Base-by-base conservation (phyloP, 1,140 invertebrate genomes). In the Plectrocnemia conspersa region DNA sequence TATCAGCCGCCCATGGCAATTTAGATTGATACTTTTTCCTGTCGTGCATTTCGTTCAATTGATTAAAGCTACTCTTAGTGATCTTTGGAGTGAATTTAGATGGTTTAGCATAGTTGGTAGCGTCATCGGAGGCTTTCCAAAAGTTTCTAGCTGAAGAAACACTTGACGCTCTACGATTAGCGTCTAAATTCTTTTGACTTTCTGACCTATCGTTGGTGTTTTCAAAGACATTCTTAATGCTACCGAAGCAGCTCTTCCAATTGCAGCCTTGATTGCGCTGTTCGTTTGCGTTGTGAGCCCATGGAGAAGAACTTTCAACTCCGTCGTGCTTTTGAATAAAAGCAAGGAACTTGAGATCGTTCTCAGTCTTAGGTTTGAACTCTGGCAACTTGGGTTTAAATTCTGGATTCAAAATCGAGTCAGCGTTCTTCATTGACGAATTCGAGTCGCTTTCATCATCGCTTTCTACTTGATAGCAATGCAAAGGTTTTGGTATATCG, bases 181-280 rank as follows among this genome's bases (percentile, higher is more conserved):
- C 24, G 7, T 70, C 66, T 4, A 68, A 68, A 19, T 56, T 61
- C 4, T 65, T 66, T 4, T 10, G 33, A 18, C 21, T 38, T 24
- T 50, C 47, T 10, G 47, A 27, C n/a, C n/a, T n/a, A 18, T 13
- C 23, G 54, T 24, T 56, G 29, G 45, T 40, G 52, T 62, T 67
- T 59, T 92, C 89, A 65, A 93, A 92, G 2, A 84, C 76, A n/a
- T 86, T 88, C 68, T 91, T 91, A 9, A 93, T 85, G 58, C 88
- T 87, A 1, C 85, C 86, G 66, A 93, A 93, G 44, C 86, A 78
- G 62, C 78, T 86, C 54, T 80, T 88, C 87, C 87, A 90, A 57
- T 87, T 86, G 36, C 72, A 49, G 65, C 72, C 61, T 63, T 57
- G 42, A 7, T 62, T 46, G 18, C 36, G 29, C 4, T 65, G 36